Evolutionary conservation across 2,888 invertebrate genomes (phyloP).

Genomic region (Tetanocera ferruginea): DNA sequence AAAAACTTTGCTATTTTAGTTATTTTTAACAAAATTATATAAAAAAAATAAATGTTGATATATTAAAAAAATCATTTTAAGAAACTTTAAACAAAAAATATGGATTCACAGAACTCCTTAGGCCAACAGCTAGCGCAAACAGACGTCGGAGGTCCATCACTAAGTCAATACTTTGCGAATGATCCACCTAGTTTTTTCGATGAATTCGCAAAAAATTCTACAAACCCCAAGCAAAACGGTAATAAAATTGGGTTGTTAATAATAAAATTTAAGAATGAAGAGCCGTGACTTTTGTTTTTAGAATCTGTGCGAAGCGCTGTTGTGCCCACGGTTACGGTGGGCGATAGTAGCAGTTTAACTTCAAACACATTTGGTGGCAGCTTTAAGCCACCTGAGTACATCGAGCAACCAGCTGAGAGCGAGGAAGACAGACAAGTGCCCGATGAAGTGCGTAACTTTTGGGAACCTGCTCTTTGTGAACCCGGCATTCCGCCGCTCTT

Average conservation of each 20-base stretch:
- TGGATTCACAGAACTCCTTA: slow-evolving; percentile 21
- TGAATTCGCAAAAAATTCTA: slow-evolving; percentile 57
- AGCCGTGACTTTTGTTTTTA: background rate
- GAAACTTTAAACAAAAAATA: background rate
- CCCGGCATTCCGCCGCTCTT: slow-evolving; percentile 76
- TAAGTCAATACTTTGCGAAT: slow-evolving; percentile 70
- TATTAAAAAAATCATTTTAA: background rate
- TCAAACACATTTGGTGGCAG: slow-evolving; percentile 61
- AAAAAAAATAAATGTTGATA: background rate
- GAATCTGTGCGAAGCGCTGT: slow-evolving; percentile 3
- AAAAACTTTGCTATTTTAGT: too few species aligned
- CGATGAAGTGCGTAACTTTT: slow-evolving; percentile 67
- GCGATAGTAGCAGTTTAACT: slow-evolving; percentile 49
- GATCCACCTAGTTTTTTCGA: slow-evolving; percentile 70
- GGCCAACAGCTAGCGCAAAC: background rate
- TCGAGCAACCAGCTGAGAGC: slow-evolving; percentile 58
- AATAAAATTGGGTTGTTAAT: background rate
- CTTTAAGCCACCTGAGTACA: slow-evolving; percentile 65
- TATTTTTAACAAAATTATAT: background rate
- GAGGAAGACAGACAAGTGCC: slow-evolving; percentile 62
- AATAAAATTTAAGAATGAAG: background rate
- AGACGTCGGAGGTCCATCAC: slow-evolving; percentile 31
- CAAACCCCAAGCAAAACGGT: background rate
- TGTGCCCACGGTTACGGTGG: background rate
- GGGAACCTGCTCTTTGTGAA: slow-evolving; percentile 61